Percentiles rank a stretch among this genome's conserved stretches.
Evolutionary conservation across 2,888 invertebrate genomes (phyloP).

Genomic region (Candidula unifasciata): DNA sequence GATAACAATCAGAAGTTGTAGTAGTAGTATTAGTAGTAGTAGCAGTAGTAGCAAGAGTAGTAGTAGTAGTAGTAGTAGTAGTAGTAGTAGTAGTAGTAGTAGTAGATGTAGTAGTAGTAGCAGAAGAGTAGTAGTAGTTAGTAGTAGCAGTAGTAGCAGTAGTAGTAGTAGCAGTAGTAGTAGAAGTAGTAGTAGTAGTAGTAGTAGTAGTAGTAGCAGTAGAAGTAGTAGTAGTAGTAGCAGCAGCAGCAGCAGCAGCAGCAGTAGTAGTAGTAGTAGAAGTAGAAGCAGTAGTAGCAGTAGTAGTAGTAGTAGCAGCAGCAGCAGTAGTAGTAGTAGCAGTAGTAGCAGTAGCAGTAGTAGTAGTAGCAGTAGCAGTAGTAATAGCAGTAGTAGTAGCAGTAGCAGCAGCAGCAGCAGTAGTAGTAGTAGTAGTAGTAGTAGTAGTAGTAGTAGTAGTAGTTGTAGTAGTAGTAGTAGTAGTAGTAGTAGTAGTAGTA

Average conservation of each 20-base stretch:
- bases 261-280: no score
- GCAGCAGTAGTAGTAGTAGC: no score
- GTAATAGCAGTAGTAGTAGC: neutral
- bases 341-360: no score
- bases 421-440: conserved; percentile 38
- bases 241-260: neutral
- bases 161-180: neutral
- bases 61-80: neutral
- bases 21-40: neutral
- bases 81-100: neutral
- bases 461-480: conserved; percentile 37
- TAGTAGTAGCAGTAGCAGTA: no score
- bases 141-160: no score
- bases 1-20: no score
- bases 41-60: neutral
- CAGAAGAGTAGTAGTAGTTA: neutral
- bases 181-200: no score
- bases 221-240: no score
- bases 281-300: no score
- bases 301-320: no score
- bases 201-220: no score
- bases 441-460: conserved; percentile 38
- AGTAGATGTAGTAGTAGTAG: neutral
- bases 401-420: conserved; percentile 22
- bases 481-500: conserved; percentile 24